Base-by-base conservation (phyloP, 35 echinoderm and acorn worm genomes). In the Holothuria glaberrima region DNA sequence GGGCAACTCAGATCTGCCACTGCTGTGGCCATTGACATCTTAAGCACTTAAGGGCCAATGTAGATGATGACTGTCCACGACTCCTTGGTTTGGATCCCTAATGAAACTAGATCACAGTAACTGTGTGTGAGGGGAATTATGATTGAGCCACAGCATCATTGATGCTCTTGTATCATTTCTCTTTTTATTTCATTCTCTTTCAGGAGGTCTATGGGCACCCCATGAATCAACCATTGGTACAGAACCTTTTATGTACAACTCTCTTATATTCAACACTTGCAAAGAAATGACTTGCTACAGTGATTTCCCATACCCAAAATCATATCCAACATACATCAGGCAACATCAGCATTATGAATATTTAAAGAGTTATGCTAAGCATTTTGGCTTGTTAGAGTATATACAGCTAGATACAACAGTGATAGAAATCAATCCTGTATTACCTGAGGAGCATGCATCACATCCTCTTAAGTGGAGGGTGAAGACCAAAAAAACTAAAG, bases 231-330 rank as follows among this genome's bases (percentile, higher is more conserved):
- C 12, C 1, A 17, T 59, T 12, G 58, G 50, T 17, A 81, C 69
- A 65, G 64, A 75, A 28, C 75, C 71, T 22, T 77, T 38, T 34
- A 59, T 97, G 59, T 97, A 97, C 54, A 24, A 68, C 20, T 52
- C 75, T 22, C 65, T 91, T 3, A 73, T 94, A 0, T 88, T 89
- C 83, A 97, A 97, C 50, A 91, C 95, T 12, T 88, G 85, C 59
- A 97, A 97, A 79, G 95, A 97, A 77, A 86, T 88, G 67, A 86
- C 27, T 17, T 91, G 88, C 57, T 97, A 75, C 84, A 94, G 92
- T 60, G 95, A 97, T 48, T 97, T 94, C 89, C 95, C 92, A 0
- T 94, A 94, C 54, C 92, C 95, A 3, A 91, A 94, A 48, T 86
- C 93, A 12, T 94, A 86, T 41, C 89, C 95, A 5, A 74, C 86